Base-by-base conservation (phyloP, 2,113 vertebrate genomes). In the Albula glossodonta region DNA sequence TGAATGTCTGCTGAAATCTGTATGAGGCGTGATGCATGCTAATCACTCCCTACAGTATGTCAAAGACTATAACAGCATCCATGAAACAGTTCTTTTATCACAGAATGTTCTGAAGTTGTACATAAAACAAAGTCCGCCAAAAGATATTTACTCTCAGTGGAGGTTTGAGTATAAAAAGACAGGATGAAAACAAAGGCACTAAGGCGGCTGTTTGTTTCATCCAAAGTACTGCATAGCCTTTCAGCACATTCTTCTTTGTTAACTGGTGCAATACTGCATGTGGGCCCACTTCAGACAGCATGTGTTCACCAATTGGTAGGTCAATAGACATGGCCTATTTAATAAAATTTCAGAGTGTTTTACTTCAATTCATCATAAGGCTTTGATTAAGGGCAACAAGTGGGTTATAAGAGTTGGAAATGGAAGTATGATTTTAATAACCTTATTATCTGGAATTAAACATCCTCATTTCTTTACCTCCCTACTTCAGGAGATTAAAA, bases 311-410 rank as follows among this genome's bases (percentile, higher is more conserved):
- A 19, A 19, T 31, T 15, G n/a, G n/a, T 4, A 74, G 22, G n/a
- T 25, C n/a, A 74, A n/a, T 74, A 74, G 2, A 74, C 49, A 81
- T 15, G 11, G 22, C 49, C 8, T 4, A 78, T 77, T 63, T 88
- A 92, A 93, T 92, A 91, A 89, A 88, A 91, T 91, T 84, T 74
- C 5, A 11, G 85, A 82, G 82, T 83, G 60, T 91, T 93, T 93
- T 87, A 88, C 87, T 92, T 91, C 79, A 90, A 87, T 90, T 91
- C 88, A 90, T 92, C 92, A 90, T 78, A 87, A 92, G 88, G 85
- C 90, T 94, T 91, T 90, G 87, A 93, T 94, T 92, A 91, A 92
- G 89, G 91, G 90, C 89, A 91, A 91, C 90, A 87, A 84, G 86
- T 49, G 51, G 81, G 51, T 9, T 41, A 25, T 78, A 53, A 90